A percentile compares a stretch with the other conserved stretches of the same genome.
These are phyloP conservation scores for Ceramica pisi DNA, from an alignment of 2,888 invertebrate species.

Conservation along the genomic window DNA sequence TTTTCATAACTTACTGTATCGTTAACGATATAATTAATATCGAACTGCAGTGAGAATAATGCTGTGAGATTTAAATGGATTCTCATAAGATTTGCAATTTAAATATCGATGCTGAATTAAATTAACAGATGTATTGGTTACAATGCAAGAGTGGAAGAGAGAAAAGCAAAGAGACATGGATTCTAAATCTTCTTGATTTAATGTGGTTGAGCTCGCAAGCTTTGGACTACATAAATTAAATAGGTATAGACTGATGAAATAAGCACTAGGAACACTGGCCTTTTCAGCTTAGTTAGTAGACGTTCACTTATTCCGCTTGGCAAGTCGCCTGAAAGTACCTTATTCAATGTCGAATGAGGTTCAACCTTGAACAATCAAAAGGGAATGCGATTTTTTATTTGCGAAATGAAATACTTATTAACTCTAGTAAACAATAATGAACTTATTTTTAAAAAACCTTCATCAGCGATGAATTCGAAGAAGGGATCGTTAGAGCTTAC, in stretches of 20 bases:
- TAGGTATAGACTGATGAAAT: conserved; percentile 10
- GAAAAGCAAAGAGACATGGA: conserved; percentile 30
- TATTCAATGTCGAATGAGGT: too few species aligned
- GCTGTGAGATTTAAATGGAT: conserved; percentile 47
- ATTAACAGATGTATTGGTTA: conserved; percentile 51
- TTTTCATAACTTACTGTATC: conserved; percentile 51
- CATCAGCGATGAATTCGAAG: too few species aligned
- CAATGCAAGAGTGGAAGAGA: conserved; percentile 14
- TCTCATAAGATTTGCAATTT: conserved; percentile 52
- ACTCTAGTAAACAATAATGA: too few species aligned
- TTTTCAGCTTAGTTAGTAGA: too few species aligned
- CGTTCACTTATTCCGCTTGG: too few species aligned
- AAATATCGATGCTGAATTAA: conserved; percentile 48
- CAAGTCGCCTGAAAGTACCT: too few species aligned
- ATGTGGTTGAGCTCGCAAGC: background rate
- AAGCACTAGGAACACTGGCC: too few species aligned
- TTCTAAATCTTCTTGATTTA: conserved; percentile 38
- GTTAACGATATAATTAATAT: conserved; percentile 65
- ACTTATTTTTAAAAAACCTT: too few species aligned
- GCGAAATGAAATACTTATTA: too few species aligned
- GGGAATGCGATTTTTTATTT: too few species aligned
- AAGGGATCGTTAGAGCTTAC: too few species aligned
- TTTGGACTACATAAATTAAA: conserved; percentile 14
- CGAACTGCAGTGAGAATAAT: conserved; percentile 52
- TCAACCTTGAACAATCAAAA: too few species aligned